Evolutionary conservation across 2,113 vertebrate genomes (phyloP).

Genomic region (Odocoileus hemionus): DNA sequence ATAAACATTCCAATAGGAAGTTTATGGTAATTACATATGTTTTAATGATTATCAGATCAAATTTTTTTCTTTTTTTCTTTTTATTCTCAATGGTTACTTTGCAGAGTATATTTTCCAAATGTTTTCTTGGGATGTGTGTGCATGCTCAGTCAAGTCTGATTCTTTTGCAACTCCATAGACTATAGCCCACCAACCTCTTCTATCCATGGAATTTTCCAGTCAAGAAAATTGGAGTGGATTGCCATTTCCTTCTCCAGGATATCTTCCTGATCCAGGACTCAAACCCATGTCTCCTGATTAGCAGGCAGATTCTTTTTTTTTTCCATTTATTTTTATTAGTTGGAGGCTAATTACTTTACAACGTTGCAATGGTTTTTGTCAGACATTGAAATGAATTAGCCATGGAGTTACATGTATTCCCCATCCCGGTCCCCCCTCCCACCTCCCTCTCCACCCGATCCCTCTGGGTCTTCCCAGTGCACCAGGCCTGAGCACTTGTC

Average conservation of each 20-base stretch:
- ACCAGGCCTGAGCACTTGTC: too few relatives aligned
- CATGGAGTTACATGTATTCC: too few relatives aligned
- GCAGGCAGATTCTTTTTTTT: not conserved
- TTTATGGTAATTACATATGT: not conserved
- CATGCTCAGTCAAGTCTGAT: not conserved
- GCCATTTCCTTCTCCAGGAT: not conserved
- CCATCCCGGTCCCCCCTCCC: too few relatives aligned
- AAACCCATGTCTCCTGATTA: not conserved
- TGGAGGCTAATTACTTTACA: too few relatives aligned
- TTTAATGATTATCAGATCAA: not conserved
- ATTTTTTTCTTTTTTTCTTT: not conserved
- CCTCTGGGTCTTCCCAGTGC: too few relatives aligned
- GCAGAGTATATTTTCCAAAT: not conserved
- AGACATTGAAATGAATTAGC: too few relatives aligned
- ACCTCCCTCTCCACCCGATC: too few relatives aligned
- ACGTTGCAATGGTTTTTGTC: too few relatives aligned
- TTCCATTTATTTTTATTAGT: too few relatives aligned
- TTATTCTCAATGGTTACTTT: not conserved
- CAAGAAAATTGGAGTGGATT: not conserved
- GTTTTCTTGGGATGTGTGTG: not conserved
- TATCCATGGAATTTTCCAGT: not conserved
- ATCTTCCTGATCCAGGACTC: not conserved
- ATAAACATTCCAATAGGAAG: not conserved
- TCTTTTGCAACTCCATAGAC: not conserved
- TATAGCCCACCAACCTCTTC: not conserved